phyloP scores from a whole-genome alignment of 1,140 invertebrate genomes.

The Drosophila sulfurigaster region DNA sequence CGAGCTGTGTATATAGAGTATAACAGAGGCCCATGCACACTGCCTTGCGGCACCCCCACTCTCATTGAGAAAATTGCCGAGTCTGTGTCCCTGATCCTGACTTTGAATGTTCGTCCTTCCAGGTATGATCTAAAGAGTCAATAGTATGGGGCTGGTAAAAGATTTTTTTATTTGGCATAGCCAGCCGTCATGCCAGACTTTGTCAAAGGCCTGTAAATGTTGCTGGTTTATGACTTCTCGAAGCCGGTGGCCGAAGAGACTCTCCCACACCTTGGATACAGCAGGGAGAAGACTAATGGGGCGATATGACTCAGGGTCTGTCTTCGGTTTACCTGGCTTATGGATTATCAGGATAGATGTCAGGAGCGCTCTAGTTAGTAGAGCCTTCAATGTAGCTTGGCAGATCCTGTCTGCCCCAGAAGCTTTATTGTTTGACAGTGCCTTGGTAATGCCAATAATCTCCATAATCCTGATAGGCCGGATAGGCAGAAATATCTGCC shows the following conservation, averaged over 20 bases:
- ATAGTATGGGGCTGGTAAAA: conserved; percentile 4
- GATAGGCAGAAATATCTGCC: no score
- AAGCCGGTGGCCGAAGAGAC: conserved; percentile 14
- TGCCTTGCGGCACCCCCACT: no score
- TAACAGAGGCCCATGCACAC: background rate
- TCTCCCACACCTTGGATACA: conserved; percentile 31
- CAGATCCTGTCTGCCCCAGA: no score
- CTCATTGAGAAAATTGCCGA: no score
- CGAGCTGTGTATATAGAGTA: no score
- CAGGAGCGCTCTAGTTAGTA: background rate
- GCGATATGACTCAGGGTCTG: background rate
- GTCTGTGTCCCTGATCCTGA: no score
- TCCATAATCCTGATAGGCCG: no score
- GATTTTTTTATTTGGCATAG: background rate
- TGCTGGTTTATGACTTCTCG: conserved; percentile 14
- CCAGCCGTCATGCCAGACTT: conserved; percentile 7
- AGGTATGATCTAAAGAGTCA: conserved; percentile 7
- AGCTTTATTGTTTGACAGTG: background rate
- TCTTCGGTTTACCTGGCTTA: background rate
- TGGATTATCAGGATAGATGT: background rate
- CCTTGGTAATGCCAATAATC: background rate
- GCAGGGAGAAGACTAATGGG: conserved; percentile 15
- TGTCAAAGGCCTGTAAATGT: conserved; percentile 22
- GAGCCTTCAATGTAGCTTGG: no score
- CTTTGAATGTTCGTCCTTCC: conserved; percentile 5